phyloP scores from a whole-genome alignment of 2,113 vertebrate species.

The Microcebus ravelobensis region DNA sequence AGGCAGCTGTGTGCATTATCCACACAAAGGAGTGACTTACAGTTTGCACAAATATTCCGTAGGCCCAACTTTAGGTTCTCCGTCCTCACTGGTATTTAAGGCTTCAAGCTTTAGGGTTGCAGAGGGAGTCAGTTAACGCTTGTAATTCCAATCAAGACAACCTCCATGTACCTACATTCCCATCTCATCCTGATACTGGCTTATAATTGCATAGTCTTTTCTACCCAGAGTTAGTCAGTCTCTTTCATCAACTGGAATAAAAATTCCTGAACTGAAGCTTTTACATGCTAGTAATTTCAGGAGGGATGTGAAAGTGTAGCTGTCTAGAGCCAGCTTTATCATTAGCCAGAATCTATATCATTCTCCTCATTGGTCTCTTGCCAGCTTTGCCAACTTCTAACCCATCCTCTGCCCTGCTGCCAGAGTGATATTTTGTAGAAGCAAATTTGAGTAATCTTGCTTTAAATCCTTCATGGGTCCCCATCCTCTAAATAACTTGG shows the following conservation, averaged over 20 bases:
- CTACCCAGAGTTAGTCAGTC: not conserved
- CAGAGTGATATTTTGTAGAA: not conserved
- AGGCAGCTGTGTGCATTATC: not conserved
- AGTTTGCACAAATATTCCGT: not conserved
- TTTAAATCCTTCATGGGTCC: not conserved
- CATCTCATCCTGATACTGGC: not conserved
- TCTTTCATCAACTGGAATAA: not conserved
- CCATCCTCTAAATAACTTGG: not conserved
- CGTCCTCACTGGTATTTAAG: not conserved
- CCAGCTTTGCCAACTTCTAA: not conserved
- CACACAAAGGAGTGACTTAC: not conserved
- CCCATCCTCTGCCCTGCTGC: not conserved
- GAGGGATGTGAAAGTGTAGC: not conserved
- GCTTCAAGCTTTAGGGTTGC: not conserved
- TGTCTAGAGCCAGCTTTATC: not conserved
- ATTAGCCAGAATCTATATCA: not conserved
- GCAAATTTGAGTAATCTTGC: not conserved
- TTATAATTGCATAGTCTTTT: not conserved
- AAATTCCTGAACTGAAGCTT: not conserved
- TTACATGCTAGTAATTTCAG: not conserved
- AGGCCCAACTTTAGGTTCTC: not conserved
- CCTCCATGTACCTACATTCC: not conserved
- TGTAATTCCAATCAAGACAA: not conserved
- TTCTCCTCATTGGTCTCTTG: not conserved
- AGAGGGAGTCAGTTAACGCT: not conserved